phyloP scores from a whole-genome alignment of 2,797 vertebrate genomes.

The Pipistrellus nathusii region DNA sequence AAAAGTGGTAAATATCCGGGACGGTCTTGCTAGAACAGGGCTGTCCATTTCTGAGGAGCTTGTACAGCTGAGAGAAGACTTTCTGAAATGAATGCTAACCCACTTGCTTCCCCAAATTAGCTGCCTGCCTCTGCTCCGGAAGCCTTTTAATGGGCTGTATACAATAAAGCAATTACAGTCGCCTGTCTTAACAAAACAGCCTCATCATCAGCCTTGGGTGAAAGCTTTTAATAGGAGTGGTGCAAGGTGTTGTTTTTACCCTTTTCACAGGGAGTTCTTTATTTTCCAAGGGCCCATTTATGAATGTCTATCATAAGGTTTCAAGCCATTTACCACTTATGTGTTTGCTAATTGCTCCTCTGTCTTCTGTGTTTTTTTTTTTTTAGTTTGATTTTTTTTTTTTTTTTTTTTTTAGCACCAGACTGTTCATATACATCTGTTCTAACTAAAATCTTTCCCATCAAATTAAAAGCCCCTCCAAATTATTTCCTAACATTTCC shows the following conservation, averaged over 20 bases:
- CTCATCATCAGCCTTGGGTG: background rate
- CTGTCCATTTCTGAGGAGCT: background rate
- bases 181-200: background rate
- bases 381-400: no score
- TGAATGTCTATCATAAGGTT: background rate
- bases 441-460: constrained; percentile 38
- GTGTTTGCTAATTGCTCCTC: background rate
- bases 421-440: constrained; percentile 63
- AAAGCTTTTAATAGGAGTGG: background rate
- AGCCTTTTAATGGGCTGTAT: background rate
- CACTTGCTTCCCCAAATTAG: background rate
- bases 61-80: background rate
- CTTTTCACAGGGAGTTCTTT: background rate
- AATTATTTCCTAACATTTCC: constrained; percentile 46
- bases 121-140: background rate
- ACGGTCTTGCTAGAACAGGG: background rate
- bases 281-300: background rate
- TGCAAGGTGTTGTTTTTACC: background rate
- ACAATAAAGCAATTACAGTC: background rate
- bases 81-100: background rate
- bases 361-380: background rate
- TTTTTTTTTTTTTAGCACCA: background rate
- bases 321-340: background rate
- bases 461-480: constrained; percentile 14
- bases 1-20: background rate